These are phyloP conservation scores for Columba guinea DNA, from an alignment of 2,797 vertebrate species.

Conservation along the genomic window DNA sequence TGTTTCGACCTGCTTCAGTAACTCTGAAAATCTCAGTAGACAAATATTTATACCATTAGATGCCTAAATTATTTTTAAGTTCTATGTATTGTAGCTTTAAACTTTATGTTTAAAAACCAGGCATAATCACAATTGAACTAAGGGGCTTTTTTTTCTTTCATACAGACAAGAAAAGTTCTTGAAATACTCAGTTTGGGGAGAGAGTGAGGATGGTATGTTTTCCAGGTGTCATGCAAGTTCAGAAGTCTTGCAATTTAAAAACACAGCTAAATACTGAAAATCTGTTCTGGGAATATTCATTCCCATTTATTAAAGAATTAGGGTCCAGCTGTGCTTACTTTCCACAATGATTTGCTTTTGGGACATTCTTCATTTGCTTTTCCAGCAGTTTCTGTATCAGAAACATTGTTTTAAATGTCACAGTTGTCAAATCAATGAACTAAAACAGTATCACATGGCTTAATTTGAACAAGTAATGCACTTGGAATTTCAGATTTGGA, in stretches of 20 bases:
- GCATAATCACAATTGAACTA: background rate
- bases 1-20: background rate
- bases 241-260: constrained; percentile 37
- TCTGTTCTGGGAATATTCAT: constrained; percentile 43
- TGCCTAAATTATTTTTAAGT: background rate
- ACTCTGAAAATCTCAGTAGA: background rate
- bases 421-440: constrained; percentile 67
- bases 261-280: background rate
- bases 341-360: constrained; percentile 48
- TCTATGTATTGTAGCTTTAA: background rate
- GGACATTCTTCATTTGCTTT: constrained; percentile 65
- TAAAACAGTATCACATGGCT: constrained; percentile 61
- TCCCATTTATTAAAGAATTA: constrained; percentile 54
- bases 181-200: background rate
- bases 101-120: background rate
- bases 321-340: constrained; percentile 56
- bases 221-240: constrained; percentile 35
- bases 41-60: background rate
- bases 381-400: constrained; percentile 63
- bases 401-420: constrained; percentile 67
- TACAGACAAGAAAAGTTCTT: background rate
- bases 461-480: constrained; percentile 64
- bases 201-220: background rate
- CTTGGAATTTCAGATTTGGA: constrained; percentile 64
- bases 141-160: background rate